Conservation (phyloP, 92 coral and sea anemone species). For the Phenganax stokvisi region DNA sequence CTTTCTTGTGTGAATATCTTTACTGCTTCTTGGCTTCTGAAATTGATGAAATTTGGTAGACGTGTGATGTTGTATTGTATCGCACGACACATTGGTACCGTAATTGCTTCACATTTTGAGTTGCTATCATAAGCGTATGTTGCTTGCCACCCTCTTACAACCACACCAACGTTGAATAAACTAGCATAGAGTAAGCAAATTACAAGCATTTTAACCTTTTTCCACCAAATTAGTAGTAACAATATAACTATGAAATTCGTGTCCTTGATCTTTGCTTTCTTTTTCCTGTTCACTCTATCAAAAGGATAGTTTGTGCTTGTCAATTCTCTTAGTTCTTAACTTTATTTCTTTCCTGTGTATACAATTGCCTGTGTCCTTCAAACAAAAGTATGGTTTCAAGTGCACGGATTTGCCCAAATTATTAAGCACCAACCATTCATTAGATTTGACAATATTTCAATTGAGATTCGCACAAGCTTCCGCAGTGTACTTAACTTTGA, state of each 20-base stretch:
- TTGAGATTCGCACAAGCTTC: no score
- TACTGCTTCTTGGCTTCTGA: slow-evolving; percentile 45
- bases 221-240: not conserved
- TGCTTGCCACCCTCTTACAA: not conserved
- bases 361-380: no score
- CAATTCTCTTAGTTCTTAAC: no score
- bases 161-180: not conserved
- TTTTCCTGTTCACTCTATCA: no score
- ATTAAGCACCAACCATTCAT: no score
- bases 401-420: no score
- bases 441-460: no score
- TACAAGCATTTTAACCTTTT: not conserved
- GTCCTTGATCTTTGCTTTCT: no score
- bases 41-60: slow-evolving; percentile 61
- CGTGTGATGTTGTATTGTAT: slow-evolving; percentile 75
- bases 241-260: not conserved
- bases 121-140: not conserved
- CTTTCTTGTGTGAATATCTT: slow-evolving; percentile 34
- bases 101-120: slow-evolving; percentile 54
- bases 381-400: no score
- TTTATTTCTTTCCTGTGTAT: no score
- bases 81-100: slow-evolving; percentile 53
- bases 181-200: not conserved
- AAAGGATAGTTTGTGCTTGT: no score
- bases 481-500: no score